A percentile compares a stretch with the other conserved stretches of the same genome.
Evolutionary conservation across 2,888 invertebrate genomes (phyloP).

Genomic region (Salpingus planirostris): DNA sequence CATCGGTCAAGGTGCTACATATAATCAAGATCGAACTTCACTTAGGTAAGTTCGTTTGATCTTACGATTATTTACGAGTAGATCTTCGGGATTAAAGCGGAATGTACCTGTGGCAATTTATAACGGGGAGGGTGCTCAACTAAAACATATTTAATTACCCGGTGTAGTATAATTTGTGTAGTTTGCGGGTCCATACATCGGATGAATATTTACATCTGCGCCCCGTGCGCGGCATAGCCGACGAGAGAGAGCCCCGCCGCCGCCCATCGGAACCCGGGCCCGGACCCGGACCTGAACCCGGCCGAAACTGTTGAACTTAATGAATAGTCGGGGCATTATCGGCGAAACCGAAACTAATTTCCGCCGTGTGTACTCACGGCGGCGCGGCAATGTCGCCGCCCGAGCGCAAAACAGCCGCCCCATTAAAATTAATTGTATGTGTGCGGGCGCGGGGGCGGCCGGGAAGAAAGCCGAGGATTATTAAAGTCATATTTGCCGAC

Average conservation of each 20-base stretch:
- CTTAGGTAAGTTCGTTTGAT: too few species aligned
- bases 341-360: constrained; percentile 32
- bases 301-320: constrained; percentile 29
- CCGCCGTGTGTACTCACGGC: constrained; percentile 11
- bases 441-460: constrained; percentile 8
- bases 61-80: constrained; percentile 19
- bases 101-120: constrained; percentile 16
- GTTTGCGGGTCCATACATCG: constrained; percentile 22
- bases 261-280: too few species aligned
- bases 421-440: constrained; percentile 24
- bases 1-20: too few species aligned
- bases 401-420: constrained; percentile 14
- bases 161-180: constrained; percentile 22
- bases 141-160: constrained; percentile 28
- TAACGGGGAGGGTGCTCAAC: constrained; percentile 17
- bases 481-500: constrained; percentile 7
- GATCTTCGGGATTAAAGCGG: constrained; percentile 17
- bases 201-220: constrained; percentile 27
- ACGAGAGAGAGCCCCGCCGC: too few species aligned
- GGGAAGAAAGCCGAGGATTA: constrained; percentile 13
- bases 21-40: too few species aligned
- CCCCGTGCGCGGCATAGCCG: constrained; percentile 19
- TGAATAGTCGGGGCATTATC: constrained; percentile 30
- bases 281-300: constrained; percentile 22
- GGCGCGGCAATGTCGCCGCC: constrained; percentile 12